A percentile compares a stretch with the other conserved stretches of the same genome.
These are phyloP conservation scores for Malthinus flaveolus DNA, from an alignment of 2,888 invertebrate genomes.

Conservation along the genomic window DNA sequence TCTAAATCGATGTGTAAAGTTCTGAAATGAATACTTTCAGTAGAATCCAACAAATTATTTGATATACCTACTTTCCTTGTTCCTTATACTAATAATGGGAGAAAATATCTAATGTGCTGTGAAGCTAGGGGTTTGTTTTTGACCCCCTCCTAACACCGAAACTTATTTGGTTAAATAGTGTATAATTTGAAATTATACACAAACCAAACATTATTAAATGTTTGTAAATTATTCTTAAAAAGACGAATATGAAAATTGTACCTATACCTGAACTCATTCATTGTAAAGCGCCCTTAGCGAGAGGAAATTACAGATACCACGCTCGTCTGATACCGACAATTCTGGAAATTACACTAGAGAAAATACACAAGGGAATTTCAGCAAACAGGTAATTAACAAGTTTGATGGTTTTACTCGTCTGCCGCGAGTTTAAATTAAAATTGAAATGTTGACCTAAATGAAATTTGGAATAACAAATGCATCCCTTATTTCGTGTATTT, in stretches of 20 bases:
- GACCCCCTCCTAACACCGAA: too few relatives aligned
- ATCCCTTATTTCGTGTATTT: slow-evolving; percentile 4
- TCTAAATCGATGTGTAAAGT: too few relatives aligned
- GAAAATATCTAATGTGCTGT: too few relatives aligned
- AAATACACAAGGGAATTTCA: slow-evolving; percentile 54
- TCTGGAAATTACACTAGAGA: slow-evolving; percentile 53
- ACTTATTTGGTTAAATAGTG: too few relatives aligned
- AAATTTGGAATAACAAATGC: slow-evolving; percentile 42
- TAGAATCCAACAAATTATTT: too few relatives aligned
- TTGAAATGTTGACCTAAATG: slow-evolving; percentile 51
- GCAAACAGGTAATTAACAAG: slow-evolving; percentile 57
- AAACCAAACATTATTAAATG: neutral
- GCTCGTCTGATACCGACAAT: slow-evolving; percentile 53
- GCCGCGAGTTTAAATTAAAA: slow-evolving; percentile 49
- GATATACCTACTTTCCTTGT: too few relatives aligned
- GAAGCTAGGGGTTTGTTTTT: too few relatives aligned
- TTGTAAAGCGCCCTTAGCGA: slow-evolving; percentile 38
- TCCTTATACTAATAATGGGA: too few relatives aligned
- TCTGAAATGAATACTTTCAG: too few relatives aligned
- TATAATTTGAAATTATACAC: too few relatives aligned
- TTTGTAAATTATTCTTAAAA: slow-evolving; percentile 15
- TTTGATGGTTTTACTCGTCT: slow-evolving; percentile 55
- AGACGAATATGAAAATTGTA: slow-evolving; percentile 28
- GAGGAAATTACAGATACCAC: slow-evolving; percentile 51
- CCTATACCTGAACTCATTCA: slow-evolving; percentile 36